These are phyloP conservation scores for Alligator mississippiensis DNA, from an alignment of 2,113 vertebrate species.

Conservation along the genomic window DNA sequence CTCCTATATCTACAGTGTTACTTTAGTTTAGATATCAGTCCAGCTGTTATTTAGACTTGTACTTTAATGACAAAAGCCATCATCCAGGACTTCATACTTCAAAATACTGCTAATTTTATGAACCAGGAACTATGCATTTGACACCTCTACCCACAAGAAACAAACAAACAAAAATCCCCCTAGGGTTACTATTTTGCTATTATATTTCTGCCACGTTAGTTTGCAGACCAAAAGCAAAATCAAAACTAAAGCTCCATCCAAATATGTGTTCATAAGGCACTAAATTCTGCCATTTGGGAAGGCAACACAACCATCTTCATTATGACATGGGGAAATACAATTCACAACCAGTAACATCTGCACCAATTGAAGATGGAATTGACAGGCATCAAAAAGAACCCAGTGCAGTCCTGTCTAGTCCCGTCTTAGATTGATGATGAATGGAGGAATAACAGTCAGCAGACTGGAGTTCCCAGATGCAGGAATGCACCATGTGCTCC, in stretches of 20 bases:
- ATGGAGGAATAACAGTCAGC: background rate
- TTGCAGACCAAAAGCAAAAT: background rate
- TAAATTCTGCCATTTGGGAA: background rate
- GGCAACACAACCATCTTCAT: background rate
- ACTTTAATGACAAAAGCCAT: background rate
- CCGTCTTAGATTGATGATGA: background rate
- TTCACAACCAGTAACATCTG: background rate
- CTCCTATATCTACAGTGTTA: background rate
- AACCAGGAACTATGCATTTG: background rate
- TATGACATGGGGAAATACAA: background rate
- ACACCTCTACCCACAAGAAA: background rate
- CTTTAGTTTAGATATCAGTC: background rate
- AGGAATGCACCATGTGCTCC: too few species aligned
- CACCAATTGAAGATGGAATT: background rate
- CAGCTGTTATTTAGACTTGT: background rate
- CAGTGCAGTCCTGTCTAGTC: background rate
- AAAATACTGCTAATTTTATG: background rate
- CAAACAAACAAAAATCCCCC: fast-evolving
- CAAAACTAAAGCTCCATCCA: background rate
- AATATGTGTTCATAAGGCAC: background rate
- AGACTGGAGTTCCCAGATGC: too few species aligned
- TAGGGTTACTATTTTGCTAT: fast-evolving
- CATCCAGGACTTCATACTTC: background rate
- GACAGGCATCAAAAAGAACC: background rate
- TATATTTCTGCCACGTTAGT: fast-evolving